These are phyloP conservation scores for Pseudorasbora parva DNA, from an alignment of 2,113 vertebrate species.

Conservation along the genomic window DNA sequence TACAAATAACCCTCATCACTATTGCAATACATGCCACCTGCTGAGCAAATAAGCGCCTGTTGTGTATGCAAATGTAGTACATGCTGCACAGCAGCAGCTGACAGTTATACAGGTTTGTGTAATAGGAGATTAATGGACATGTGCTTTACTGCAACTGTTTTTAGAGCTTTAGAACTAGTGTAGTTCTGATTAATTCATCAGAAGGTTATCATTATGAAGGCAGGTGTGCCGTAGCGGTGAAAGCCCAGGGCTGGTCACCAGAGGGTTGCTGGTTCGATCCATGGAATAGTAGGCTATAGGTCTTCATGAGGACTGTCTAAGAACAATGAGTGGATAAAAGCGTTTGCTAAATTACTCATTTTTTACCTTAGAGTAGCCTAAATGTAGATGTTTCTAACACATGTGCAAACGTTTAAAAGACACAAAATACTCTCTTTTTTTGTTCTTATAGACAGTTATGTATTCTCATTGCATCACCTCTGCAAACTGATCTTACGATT, in stretches of 20 bases:
- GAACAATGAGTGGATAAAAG: not conserved
- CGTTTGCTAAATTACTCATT: not conserved
- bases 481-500: not conserved
- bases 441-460: not conserved
- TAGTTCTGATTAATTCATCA: not conserved
- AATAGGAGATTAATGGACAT: not conserved
- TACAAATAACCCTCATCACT: conserved; percentile 3
- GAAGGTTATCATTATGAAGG: not conserved
- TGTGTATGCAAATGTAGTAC: conserved; percentile 26
- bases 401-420: not conserved
- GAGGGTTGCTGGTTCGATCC: not conserved
- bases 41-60: conserved; percentile 33
- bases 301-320: not conserved
- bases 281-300: not conserved
- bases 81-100: conserved; percentile 26
- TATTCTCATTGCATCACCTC: not conserved
- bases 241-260: not conserved
- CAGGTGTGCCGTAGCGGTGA: not conserved
- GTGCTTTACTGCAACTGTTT: not conserved
- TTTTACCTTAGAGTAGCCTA: not conserved
- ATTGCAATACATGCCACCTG: conserved; percentile 35
- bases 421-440: not conserved
- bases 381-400: not conserved
- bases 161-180: not conserved
- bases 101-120: conserved; percentile 25